Evolutionary conservation across 2,113 vertebrate genomes (phyloP).

Genomic region (Prietella phreatophila): DNA sequence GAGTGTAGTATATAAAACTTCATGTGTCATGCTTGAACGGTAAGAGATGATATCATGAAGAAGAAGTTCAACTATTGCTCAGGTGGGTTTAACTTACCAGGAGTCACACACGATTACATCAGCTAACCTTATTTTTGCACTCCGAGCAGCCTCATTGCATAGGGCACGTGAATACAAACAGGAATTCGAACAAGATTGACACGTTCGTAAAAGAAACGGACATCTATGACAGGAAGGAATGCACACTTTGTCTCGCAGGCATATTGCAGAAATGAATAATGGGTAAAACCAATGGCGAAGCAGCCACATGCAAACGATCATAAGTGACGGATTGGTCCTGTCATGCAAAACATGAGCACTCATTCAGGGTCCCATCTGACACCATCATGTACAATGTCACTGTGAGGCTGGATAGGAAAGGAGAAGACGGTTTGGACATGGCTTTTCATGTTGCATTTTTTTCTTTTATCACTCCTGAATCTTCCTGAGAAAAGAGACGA

Average conservation of each 20-base stretch:
- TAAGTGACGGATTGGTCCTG: constrained; percentile 40
- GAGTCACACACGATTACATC: constrained; percentile 54
- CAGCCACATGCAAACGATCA: constrained; percentile 53
- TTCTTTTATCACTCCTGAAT: neutral
- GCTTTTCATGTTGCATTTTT: constrained; percentile 1
- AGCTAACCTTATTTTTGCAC: constrained; percentile 31
- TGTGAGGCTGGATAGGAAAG: constrained; percentile 25
- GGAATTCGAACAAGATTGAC: constrained; percentile 16
- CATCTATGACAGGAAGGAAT: neutral
- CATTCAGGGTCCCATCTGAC: constrained; percentile 50
- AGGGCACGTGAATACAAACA: neutral
- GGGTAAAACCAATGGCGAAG: neutral
- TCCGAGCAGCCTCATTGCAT: constrained; percentile 19
- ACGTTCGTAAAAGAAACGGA: neutral
- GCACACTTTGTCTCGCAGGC: neutral
- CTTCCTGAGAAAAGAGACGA: constrained; percentile 26
- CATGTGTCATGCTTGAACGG: neutral
- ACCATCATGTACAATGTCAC: constrained; percentile 44
- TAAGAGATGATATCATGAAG: neutral
- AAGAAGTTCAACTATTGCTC: constrained; percentile 7
- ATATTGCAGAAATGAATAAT: neutral
- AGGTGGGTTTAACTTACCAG: constrained; percentile 47
- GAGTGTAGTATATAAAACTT: neutral
- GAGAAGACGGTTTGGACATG: constrained; percentile 36
- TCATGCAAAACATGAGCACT: constrained; percentile 63